phyloP scores from a whole-genome alignment of 2,888 invertebrate genomes.

The Chironomus riparius region DNA sequence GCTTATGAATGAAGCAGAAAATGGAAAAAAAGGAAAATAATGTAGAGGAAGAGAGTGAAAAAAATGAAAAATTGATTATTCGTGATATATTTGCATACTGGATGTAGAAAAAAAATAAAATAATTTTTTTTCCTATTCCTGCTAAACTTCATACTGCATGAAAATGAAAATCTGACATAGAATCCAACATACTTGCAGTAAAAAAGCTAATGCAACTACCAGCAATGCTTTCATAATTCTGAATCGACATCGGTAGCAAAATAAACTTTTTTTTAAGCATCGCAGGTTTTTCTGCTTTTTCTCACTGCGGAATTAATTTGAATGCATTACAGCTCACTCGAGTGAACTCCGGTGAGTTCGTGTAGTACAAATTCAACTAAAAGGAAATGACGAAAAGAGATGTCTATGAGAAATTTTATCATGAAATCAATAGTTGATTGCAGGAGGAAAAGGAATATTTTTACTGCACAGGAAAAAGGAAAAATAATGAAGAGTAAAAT shows the following conservation, averaged over 20 bases:
- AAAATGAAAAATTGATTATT: constrained; percentile 10
- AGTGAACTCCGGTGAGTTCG: not conserved
- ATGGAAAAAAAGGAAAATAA: no score
- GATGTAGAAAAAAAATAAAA: not conserved
- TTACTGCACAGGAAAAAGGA: not conserved
- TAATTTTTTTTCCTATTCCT: no score
- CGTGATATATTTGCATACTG: constrained; percentile 6
- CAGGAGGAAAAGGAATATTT: not conserved
- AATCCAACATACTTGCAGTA: not conserved
- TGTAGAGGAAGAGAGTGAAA: not conserved
- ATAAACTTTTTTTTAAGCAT: not conserved
- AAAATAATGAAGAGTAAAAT: no score
- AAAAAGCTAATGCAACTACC: not conserved
- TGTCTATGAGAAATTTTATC: no score
- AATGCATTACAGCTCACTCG: not conserved
- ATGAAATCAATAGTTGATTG: not conserved
- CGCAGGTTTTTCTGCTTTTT: not conserved
- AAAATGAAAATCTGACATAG: not conserved
- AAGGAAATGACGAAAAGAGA: no score
- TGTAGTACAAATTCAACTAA: not conserved
- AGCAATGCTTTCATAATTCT: no score
- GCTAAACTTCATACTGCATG: not conserved
- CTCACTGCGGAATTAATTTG: not conserved
- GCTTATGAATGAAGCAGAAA: not conserved
- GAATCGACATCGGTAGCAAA: no score